These are phyloP conservation scores for Leucopternis melanops DNA, from an alignment of 2,113 vertebrate genomes.

Conservation along the genomic window DNA sequence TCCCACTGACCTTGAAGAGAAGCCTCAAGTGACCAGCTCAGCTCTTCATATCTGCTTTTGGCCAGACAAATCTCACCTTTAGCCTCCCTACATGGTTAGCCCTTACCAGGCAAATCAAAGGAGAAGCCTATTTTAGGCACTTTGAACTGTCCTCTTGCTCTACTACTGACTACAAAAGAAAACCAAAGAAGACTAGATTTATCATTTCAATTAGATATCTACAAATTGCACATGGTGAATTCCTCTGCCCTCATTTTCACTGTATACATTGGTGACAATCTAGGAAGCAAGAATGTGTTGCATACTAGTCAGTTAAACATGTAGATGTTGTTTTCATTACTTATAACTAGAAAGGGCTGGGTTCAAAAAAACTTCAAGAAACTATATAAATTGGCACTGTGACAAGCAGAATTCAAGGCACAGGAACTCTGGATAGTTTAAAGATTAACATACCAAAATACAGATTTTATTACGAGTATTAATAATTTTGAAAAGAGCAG, in stretches of 20 bases:
- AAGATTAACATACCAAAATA: neutral
- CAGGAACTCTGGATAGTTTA: neutral
- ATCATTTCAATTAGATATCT: neutral
- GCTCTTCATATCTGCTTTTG: neutral
- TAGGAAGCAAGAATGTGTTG: neutral
- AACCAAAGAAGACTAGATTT: neutral
- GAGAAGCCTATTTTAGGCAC: neutral
- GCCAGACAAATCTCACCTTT: neutral
- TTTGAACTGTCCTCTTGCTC: neutral
- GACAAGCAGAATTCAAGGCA: neutral
- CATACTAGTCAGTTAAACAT: neutral
- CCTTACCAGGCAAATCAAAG: neutral
- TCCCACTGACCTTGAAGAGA: neutral
- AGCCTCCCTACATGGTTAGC: neutral
- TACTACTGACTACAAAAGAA: neutral
- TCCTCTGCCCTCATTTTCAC: neutral
- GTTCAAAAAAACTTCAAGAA: neutral
- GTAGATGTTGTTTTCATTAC: neutral
- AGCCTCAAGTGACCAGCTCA: neutral
- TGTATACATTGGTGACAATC: neutral
- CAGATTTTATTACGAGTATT: neutral
- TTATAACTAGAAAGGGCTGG: neutral
- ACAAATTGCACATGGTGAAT: neutral
- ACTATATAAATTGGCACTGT: neutral
- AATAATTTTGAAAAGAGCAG: neutral